phyloP scores from a whole-genome alignment of 2,888 invertebrate species.

The Phoenoteleia sp. region DNA sequence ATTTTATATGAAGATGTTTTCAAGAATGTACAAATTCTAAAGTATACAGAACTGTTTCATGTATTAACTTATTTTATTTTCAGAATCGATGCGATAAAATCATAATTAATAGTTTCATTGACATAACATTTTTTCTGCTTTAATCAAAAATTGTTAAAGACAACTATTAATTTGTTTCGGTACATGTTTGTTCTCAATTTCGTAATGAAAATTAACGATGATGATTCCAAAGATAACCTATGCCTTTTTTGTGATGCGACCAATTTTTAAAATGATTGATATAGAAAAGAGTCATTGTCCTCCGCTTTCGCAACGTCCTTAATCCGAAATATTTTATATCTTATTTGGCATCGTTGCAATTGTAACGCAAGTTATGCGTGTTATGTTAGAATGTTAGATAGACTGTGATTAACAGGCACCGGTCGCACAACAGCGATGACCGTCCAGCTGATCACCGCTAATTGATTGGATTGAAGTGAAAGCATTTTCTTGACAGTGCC shows the following conservation, averaged over 20 bases:
- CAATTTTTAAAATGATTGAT: neutral
- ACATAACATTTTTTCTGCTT: too few relatives aligned
- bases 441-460: conserved; percentile 64
- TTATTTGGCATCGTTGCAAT: conserved; percentile 42
- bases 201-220: neutral
- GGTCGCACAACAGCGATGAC: conserved; percentile 27
- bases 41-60: too few relatives aligned
- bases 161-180: too few relatives aligned
- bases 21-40: too few relatives aligned
- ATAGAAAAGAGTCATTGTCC: conserved; percentile 28
- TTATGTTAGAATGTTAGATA: conserved; percentile 52
- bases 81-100: too few relatives aligned
- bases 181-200: too few relatives aligned
- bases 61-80: too few relatives aligned
- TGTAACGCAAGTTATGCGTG: conserved; percentile 41
- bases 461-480: conserved; percentile 65
- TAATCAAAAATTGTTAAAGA: too few relatives aligned
- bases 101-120: too few relatives aligned
- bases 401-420: conserved; percentile 25
- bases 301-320: conserved; percentile 29
- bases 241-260: neutral
- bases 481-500: conserved; percentile 64
- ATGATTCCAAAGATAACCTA: neutral
- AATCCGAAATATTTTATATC: conserved; percentile 19
- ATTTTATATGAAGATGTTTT: too few relatives aligned